Base-by-base conservation (phyloP, 2,797 vertebrate genomes). In the Gobio occitaniae region DNA sequence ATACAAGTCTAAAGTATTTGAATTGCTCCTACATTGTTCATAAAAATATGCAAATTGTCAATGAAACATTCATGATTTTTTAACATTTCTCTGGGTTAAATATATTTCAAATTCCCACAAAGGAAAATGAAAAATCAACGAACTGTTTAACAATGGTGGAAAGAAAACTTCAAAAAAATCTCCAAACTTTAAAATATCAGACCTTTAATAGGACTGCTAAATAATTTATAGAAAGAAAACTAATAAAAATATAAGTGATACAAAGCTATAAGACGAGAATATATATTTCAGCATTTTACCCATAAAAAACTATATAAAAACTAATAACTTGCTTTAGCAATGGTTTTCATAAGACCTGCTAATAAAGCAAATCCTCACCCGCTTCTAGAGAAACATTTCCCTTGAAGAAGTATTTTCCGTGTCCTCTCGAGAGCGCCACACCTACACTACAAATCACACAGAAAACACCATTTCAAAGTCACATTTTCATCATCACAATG, bases 391-490 rank as follows among this genome's bases (percentile, higher is more conserved):
- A 97, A 36, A 99, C 97, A 3, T 99, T 99, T 87, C 97, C 98
- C 92, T 96, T 96, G 95, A 99, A 98, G 94, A 99, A 98, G 90
- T 96, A 98, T 91, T 99, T 99, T 52, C 98, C 98, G 38, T 99
- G 97, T 87, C 98, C 98, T 94, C 97, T 96, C 90, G 98, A 98
- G 85, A 99, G 96, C 91, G 97, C 96, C 89, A 99, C 97, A 84
- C 98, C 97, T 82, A 99, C 96, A 94, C 98, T 99, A 94, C 47
- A 87, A 70, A 81, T 82, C 61, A 87, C 12, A 47, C 54, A 83
- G 1, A 32, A 65, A 50, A 83, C 19, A 41, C 47, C 10, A 83
- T 80, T 59, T 10, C 56, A 10, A 84, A 32, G 25, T 71, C 36
- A 21, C 13, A 78, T 65, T 32, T 25, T 63, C 21, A 65, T 32